These are phyloP conservation scores for Lutraria rhynchaena DNA, from an alignment of 1,140 invertebrate genomes.

Conservation along the genomic window DNA sequence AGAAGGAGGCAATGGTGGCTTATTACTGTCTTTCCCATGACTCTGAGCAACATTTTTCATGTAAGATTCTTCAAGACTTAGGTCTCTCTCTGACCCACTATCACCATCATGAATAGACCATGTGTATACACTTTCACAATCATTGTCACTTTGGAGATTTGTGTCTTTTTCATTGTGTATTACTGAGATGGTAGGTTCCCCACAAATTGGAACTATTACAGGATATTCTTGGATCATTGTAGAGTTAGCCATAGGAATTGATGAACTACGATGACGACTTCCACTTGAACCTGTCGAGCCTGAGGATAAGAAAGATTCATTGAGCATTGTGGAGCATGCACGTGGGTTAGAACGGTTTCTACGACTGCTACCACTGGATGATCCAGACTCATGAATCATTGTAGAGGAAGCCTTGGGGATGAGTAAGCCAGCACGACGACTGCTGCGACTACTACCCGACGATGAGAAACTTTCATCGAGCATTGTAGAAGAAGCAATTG, in stretches of 20 bases:
- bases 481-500: constrained; percentile 68
- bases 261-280: constrained; percentile 26
- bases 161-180: constrained; percentile 33
- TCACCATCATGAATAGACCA: constrained; percentile 74
- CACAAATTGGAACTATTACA: constrained; percentile 30
- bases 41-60: constrained; percentile 64
- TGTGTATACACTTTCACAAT: constrained; percentile 71
- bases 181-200: constrained; percentile 48
- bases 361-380: constrained; percentile 60
- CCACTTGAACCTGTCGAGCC: constrained; percentile 45
- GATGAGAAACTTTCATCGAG: constrained; percentile 67
- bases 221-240: constrained; percentile 65
- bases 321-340: constrained; percentile 56
- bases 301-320: constrained; percentile 60
- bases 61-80: constrained; percentile 74
- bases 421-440: constrained; percentile 57
- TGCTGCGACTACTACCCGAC: constrained; percentile 64
- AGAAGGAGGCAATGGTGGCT: constrained; percentile 60
- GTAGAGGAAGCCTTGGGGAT: constrained; percentile 68
- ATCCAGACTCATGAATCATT: constrained; percentile 64
- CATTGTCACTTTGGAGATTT: constrained; percentile 57
- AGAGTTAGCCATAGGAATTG: constrained; percentile 66
- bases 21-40: constrained; percentile 36
- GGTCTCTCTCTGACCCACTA: constrained; percentile 64
- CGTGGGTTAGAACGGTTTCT: constrained; percentile 53